phyloP scores from a whole-genome alignment of 2,888 invertebrate species.

The Spatulosminthurus flaviceps region DNA sequence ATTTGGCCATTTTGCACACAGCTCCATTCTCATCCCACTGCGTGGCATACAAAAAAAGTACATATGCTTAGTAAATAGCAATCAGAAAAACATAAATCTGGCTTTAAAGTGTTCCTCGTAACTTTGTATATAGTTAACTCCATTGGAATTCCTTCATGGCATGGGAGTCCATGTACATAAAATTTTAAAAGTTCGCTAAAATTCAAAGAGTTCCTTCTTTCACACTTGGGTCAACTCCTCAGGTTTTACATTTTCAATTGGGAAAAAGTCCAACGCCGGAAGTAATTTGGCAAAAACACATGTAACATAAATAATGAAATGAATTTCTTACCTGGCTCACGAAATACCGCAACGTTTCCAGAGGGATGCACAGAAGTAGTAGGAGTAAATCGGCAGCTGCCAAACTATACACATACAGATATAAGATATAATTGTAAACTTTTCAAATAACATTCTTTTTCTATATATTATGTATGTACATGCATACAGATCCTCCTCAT shows the following conservation, averaged over 20 bases:
- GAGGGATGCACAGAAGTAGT: conserved; percentile 67
- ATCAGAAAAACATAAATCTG: conserved; percentile 14
- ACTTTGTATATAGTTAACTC: background rate
- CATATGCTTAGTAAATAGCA: too few relatives aligned
- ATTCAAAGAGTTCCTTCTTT: background rate
- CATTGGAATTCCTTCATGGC: background rate
- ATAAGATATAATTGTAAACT: too few relatives aligned
- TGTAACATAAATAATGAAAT: background rate
- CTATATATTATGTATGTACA: too few relatives aligned
- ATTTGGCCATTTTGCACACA: conserved; percentile 68
- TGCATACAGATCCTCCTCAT: too few relatives aligned
- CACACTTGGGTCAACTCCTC: too few relatives aligned
- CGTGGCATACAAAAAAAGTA: too few relatives aligned
- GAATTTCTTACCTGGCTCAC: conserved; percentile 43
- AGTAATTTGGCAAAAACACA: background rate
- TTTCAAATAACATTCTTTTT: too few relatives aligned
- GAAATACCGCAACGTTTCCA: conserved; percentile 64
- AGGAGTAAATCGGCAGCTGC: conserved; percentile 68
- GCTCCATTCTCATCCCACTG: conserved; percentile 67
- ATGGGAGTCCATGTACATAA: background rate
- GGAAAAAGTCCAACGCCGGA: background rate
- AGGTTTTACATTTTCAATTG: too few relatives aligned
- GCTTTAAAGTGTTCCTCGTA: background rate
- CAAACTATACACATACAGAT: too few relatives aligned
- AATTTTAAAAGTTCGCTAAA: background rate